Base-by-base conservation (phyloP, 2,888 invertebrate species). In the Apomyelois bistriatella region DNA sequence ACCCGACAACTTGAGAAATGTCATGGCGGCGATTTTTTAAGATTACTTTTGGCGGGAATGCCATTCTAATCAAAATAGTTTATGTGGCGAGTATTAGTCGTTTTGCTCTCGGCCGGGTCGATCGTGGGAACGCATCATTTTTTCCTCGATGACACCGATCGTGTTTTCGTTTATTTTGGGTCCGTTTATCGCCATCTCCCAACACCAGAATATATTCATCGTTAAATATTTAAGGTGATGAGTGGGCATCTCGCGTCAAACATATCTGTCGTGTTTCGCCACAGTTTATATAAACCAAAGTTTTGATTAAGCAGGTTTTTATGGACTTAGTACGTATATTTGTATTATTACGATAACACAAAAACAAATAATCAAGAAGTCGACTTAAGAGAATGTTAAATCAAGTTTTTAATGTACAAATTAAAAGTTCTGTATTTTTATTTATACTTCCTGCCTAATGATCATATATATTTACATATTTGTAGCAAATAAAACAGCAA, bases 61-160 rank as follows among this genome's bases (percentile, higher is more conserved):
- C 84, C 82, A 85, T 87, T 88, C 89, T 88, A 88, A 90, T 90
- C 89, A 89, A 90, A 89, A 90, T 90, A 85, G 88, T 90, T 89
- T 89, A 89, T 90, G 87, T 84, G 78, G 75, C 72, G 64, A 50
- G 57, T 58, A 61, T 70, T 63, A 59, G 66, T 69, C 64, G 71
- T 76, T 72, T 79, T 76, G 70, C 73, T 74, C 62, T 64, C 63
- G 54, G 54, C 5, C 56, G 53, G 57, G 4, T 10, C 28, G 32
- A 63, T 68, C 84, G 84, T 85, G 84, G 84, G 84, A 84, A 81
- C 76, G 72, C 58, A 43, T 68, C 65, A 54, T 70, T 70, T 79
- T 79, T 76, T 72, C 73, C 58, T 15, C 55, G 59, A 57, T 60
- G 64, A 70, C 64, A 68, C 66, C 65, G 60, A 64, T 62, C 62